These are phyloP conservation scores for Ennomos quercinarius DNA, from an alignment of 2,888 invertebrate genomes.

Conservation along the genomic window DNA sequence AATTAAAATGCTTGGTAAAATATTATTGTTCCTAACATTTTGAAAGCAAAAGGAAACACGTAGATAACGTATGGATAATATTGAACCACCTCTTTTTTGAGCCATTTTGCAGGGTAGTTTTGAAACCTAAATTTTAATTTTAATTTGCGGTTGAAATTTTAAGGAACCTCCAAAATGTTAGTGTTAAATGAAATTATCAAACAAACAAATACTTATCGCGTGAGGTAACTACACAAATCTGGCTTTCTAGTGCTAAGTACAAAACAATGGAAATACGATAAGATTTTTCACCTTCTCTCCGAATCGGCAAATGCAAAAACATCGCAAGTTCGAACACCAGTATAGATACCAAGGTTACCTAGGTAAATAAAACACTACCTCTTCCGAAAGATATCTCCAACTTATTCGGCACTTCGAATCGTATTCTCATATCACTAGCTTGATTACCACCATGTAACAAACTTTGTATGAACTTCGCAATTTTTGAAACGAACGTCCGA, in stretches of 20 bases:
- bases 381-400: conserved; percentile 81
- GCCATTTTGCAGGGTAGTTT: conserved; percentile 1
- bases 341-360: too few species aligned
- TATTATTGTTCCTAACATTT: too few species aligned
- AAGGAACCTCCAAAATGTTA: not conserved
- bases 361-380: conserved; percentile 65
- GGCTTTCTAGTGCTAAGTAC: not conserved
- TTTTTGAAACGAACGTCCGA: conserved; percentile 42
- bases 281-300: conserved; percentile 35
- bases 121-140: not conserved
- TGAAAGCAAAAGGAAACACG: not conserved
- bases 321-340: conserved; percentile 38
- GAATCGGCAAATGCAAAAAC: conserved; percentile 27
- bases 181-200: too few species aligned
- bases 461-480: conserved; percentile 27
- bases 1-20: conserved; percentile 18
- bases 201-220: too few species aligned
- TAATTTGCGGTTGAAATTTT: not conserved
- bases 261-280: conserved; percentile 9
- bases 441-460: conserved; percentile 43
- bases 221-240: not conserved
- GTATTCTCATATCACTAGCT: conserved; percentile 78
- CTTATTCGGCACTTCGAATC: conserved; percentile 82
- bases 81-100: not conserved
- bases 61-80: conserved; percentile 6